phyloP scores from a whole-genome alignment of 2,113 vertebrate species.

The Neofelis nebulosa region DNA sequence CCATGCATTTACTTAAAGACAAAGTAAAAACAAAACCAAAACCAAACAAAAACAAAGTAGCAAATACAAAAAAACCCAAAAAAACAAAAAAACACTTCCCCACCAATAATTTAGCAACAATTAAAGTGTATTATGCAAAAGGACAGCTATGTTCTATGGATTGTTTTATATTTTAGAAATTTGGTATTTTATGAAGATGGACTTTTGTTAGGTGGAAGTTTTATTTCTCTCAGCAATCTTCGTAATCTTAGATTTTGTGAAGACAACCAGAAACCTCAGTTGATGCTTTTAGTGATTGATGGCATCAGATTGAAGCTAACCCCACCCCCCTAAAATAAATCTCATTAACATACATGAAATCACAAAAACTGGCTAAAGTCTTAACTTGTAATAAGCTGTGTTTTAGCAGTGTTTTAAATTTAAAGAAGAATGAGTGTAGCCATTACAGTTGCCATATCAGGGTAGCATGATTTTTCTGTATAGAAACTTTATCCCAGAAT shows the following conservation, averaged over 20 bases:
- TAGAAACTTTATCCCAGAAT: constrained; percentile 50
- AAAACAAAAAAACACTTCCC: not conserved
- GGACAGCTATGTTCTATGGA: not conserved
- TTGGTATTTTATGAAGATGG: not conserved
- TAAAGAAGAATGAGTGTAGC: not conserved
- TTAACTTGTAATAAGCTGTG: constrained; percentile 35
- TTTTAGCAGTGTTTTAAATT: constrained; percentile 37
- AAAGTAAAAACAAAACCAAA: constrained; percentile 58
- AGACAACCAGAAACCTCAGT: constrained; percentile 19
- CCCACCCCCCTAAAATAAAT: not conserved
- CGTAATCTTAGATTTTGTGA: constrained; percentile 8
- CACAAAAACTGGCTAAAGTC: not conserved
- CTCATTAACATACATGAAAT: constrained; percentile 62
- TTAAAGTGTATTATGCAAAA: not conserved
- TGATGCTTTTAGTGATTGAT: constrained; percentile 36
- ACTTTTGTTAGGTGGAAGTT: constrained; percentile 16
- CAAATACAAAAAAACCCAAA: not conserved
- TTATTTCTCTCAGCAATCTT: constrained; percentile 26
- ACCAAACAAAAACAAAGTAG: not conserved
- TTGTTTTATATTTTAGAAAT: constrained; percentile 53
- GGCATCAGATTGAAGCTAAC: constrained; percentile 58
- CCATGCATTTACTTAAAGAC: not conserved
- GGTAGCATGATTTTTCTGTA: not conserved
- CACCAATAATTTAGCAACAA: not conserved
- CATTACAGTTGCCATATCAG: not conserved